A percentile compares a stretch with the other conserved stretches of the same genome.
Evolutionary conservation across 2,797 vertebrate species (phyloP).

Genomic region (Steatocranus sp.): DNA sequence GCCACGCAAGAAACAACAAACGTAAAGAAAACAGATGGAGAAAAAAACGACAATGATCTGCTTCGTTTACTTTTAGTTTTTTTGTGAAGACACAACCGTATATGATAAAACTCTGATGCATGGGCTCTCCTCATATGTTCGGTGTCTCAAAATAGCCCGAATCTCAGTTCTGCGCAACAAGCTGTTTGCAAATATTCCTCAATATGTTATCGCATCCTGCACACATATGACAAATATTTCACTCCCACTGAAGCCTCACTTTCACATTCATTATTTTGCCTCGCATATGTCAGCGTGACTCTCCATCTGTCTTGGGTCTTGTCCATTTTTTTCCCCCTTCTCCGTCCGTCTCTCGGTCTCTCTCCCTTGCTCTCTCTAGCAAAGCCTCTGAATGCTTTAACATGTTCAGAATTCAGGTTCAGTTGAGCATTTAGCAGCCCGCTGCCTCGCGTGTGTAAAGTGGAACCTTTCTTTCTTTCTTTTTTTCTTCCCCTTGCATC

Average conservation of each 20-base stretch:
- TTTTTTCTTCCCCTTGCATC: not conserved
- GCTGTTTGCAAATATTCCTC: constrained; percentile 27
- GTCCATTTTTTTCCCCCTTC: constrained; percentile 17
- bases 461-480: not conserved
- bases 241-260: constrained; percentile 20
- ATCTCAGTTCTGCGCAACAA: not conserved
- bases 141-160: not conserved
- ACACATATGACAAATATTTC: constrained; percentile 43
- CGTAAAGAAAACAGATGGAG: not conserved
- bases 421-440: constrained; percentile 39
- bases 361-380: not conserved
- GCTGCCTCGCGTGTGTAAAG: constrained; percentile 6
- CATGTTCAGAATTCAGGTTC: constrained; percentile 50
- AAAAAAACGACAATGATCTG: not conserved
- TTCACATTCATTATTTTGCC: constrained; percentile 37
- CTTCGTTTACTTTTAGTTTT: not conserved
- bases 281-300: constrained; percentile 51
- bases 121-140: not conserved
- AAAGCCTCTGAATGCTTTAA: constrained; percentile 37
- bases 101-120: not conserved
- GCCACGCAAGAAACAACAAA: not conserved
- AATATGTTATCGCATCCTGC: constrained; percentile 19
- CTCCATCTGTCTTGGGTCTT: constrained; percentile 59
- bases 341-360: not conserved
- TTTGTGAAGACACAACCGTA: not conserved